These are phyloP conservation scores for Rousettus leschenaultii DNA, from an alignment of 2,113 vertebrate genomes.

Conservation along the genomic window DNA sequence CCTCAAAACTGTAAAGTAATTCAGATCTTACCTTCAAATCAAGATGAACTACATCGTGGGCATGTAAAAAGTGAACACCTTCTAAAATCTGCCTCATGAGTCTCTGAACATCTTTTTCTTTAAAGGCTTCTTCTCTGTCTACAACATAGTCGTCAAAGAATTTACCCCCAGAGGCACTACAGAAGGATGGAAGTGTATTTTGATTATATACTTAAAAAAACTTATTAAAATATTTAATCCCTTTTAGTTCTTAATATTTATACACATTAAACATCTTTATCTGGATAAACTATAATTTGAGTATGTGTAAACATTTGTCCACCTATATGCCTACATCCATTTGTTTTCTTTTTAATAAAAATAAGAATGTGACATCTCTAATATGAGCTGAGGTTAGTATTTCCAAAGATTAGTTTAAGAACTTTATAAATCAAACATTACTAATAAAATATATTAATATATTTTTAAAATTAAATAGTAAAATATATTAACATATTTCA, in stretches of 20 bases:
- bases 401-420: background rate
- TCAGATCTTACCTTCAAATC: constrained; percentile 90
- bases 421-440: background rate
- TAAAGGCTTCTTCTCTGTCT: constrained; percentile 94
- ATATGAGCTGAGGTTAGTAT: background rate
- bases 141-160: constrained; percentile 96
- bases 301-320: background rate
- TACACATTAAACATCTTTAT: background rate
- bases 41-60: constrained; percentile 91
- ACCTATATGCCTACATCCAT: background rate
- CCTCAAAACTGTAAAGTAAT: background rate
- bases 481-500: background rate
- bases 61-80: constrained; percentile 92
- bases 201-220: background rate
- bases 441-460: background rate
- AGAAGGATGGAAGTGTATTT: background rate
- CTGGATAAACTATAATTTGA: background rate
- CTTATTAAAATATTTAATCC: background rate
- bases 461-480: no score
- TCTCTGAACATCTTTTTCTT: constrained; percentile 92
- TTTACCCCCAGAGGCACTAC: constrained; percentile 95
- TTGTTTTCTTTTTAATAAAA: background rate
- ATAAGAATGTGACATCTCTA: background rate
- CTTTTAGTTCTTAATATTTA: background rate
- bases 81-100: constrained; percentile 92